These are phyloP conservation scores for Brevipalpus yothersi DNA, from an alignment of 1,140 invertebrate genomes.

Conservation along the genomic window DNA sequence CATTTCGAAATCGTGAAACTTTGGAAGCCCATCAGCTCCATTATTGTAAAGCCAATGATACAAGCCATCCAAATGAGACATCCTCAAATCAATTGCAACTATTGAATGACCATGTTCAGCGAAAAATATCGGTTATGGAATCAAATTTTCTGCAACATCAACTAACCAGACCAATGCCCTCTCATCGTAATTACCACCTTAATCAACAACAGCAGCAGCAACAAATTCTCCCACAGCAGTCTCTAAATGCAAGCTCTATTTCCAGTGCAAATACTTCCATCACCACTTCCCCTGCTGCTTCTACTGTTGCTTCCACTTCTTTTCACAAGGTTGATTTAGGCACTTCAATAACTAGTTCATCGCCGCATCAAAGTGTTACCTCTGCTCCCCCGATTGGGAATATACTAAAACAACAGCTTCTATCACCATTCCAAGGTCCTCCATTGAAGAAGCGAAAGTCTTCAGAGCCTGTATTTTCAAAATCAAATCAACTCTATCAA, in stretches of 20 bases:
- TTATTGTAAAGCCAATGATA: conserved; percentile 31
- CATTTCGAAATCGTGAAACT: conserved; percentile 38
- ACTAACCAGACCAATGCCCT: not conserved
- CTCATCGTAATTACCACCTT: not conserved
- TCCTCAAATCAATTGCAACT: not conserved
- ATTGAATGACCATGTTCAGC: not conserved
- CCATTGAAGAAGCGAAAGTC: conserved; percentile 16
- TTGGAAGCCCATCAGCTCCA: conserved; percentile 37
- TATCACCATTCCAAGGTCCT: conserved; percentile 2
- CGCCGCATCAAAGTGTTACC: too few species aligned
- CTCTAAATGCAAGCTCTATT: too few species aligned
- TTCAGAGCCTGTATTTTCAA: conserved; percentile 12
- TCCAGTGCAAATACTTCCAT: too few species aligned
- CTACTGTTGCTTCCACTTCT: too few species aligned
- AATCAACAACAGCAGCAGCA: not conserved
- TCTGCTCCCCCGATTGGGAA: conserved; percentile 1
- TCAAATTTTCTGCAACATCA: not conserved
- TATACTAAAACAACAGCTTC: conserved; percentile 14
- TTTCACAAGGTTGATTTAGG: too few species aligned
- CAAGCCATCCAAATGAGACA: not conserved
- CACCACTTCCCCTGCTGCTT: not conserved
- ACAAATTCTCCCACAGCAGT: not conserved
- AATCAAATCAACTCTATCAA: not conserved
- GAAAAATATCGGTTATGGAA: conserved; percentile 1
- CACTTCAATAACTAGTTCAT: not conserved